These are phyloP conservation scores for Drosophila pullipes DNA, from an alignment of 2,888 invertebrate species.

Conservation along the genomic window DNA sequence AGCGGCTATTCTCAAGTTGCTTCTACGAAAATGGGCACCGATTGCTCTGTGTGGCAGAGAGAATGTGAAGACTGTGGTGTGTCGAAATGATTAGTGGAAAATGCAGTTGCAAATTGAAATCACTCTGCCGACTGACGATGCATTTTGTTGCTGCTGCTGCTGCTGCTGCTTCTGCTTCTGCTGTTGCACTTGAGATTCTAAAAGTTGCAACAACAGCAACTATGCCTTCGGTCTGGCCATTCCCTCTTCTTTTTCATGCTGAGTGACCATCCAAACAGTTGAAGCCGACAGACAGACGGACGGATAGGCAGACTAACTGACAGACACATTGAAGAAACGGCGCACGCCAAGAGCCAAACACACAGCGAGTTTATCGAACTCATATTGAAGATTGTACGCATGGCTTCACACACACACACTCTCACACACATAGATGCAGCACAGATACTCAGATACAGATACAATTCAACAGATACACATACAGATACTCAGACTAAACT, in stretches of 20 bases:
- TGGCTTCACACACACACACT: conserved; percentile 68
- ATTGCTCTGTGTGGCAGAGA: background rate
- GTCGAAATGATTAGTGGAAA: conserved; percentile 40
- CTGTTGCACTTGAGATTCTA: conserved; percentile 40
- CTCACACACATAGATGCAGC: conserved; percentile 31
- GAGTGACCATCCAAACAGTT: conserved; percentile 66
- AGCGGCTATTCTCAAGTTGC: conserved; percentile 28
- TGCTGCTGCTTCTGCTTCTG: too few relatives aligned
- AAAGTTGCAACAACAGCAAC: conserved; percentile 22
- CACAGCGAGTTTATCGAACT: conserved; percentile 77
- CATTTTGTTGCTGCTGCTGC: conserved; percentile 13
- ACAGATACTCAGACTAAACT: conserved; percentile 29
- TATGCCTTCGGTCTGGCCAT: conserved; percentile 19
- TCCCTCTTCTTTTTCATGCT: conserved; percentile 65
- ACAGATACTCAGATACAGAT: conserved; percentile 22
- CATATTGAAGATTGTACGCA: conserved; percentile 82
- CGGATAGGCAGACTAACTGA: conserved; percentile 15
- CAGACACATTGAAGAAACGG: conserved; percentile 62
- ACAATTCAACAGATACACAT: conserved; percentile 5
- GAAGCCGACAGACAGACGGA: background rate
- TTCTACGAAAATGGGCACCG: conserved; percentile 26
- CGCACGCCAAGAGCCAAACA: conserved; percentile 80
- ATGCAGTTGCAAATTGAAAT: conserved; percentile 55
- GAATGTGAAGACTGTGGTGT: conserved; percentile 20
- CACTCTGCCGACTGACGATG: conserved; percentile 14